Base-by-base conservation (phyloP, 2,113 vertebrate species). In the Brienomyrus brachyistius region DNA sequence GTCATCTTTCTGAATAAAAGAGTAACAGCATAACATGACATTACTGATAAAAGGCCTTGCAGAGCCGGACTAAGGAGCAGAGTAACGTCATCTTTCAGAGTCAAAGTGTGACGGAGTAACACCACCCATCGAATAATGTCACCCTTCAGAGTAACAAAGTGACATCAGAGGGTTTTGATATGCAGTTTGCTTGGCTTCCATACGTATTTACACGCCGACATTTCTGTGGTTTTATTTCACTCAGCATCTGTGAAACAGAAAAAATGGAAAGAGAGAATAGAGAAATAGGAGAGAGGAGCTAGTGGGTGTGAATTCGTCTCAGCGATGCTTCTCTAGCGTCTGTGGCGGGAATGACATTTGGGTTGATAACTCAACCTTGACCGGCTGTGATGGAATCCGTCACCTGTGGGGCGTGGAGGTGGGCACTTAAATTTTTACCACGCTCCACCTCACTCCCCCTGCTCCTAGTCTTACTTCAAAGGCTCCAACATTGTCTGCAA, bases 301-400 rank as follows among this genome's bases (percentile, higher is more conserved):
- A 19, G 48, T 54, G 47, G 85, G 27, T 86, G 50, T 54, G 87
- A 50, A 43, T 66, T 47, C 43, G 31, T 56, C 23, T 86, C n/a
- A 52, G 48, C 5, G n/a, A 48, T 40, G 88, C 52, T 31, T 77
- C 43, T 80, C 21, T 31, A 27, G 45, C 4, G 15, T 52, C 47
- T 86, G 86, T 88, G 59, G 62, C 35, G 87, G 66, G 90, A 93
- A 93, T 91, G 92, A 93, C 94, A 94, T 92, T 94, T 92, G 92
- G 91, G 91, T 91, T 91, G 94, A 93, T 93, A 94, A 95, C 94
- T 95, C 94, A 94, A 93, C 94, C 95, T 91, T 94, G 94, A 94
- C 93, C 62, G 91, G 89, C 91, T 91, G 89, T 94, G 94, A 95
- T 95, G 93, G 94, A 94, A 95, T 94, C 93, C 93, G 91, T 94